phyloP scores from a whole-genome alignment of 2,113 vertebrate species.

The Siphamia tubifer region DNA sequence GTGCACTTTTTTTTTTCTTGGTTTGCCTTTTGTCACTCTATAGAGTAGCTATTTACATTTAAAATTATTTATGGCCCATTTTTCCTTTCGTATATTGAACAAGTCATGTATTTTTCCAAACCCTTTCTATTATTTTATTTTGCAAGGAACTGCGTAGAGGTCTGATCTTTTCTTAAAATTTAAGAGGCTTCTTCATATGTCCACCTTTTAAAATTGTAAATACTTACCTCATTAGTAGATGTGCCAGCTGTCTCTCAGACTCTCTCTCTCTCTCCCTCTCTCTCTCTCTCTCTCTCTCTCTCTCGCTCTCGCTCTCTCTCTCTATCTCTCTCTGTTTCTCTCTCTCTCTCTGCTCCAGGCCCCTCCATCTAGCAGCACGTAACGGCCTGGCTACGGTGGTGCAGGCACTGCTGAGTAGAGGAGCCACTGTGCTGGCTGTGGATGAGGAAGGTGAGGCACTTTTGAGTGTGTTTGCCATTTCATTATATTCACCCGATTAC shows the following conservation, averaged over 20 bases:
- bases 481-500: too few species aligned
- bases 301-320: neutral
- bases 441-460: constrained; percentile 91
- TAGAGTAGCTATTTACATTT: too few species aligned
- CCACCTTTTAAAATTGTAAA: too few species aligned
- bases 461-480: neutral
- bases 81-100: too few species aligned
- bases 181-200: neutral
- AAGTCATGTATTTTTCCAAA: too few species aligned
- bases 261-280: neutral
- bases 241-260: neutral
- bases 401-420: constrained; percentile 94
- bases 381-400: constrained; percentile 95
- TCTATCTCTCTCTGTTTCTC: neutral
- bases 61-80: too few species aligned
- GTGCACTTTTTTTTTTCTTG: too few species aligned
- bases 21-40: too few species aligned
- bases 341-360: constrained; percentile 75
- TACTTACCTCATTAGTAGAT: neutral
- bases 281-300: too few species aligned
- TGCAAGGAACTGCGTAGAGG: too few species aligned
- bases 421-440: constrained; percentile 96
- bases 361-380: constrained; percentile 94
- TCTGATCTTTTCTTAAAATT: neutral
- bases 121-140: too few species aligned